These are phyloP conservation scores for Mesocentrotus franciscanus DNA, from an alignment of 53 echinoderm and acorn worm species.

Conservation along the genomic window DNA sequence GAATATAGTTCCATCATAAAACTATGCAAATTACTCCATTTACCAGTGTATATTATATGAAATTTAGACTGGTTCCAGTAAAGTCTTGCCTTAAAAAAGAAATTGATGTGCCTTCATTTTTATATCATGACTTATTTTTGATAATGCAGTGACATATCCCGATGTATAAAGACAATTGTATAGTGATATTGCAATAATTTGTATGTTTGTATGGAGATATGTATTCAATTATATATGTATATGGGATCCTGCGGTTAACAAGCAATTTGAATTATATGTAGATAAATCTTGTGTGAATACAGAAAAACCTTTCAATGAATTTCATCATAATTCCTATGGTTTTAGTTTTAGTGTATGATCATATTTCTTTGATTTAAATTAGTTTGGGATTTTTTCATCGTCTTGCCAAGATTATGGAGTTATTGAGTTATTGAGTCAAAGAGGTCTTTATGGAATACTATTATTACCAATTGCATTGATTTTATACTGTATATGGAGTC, in stretches of 20 bases:
- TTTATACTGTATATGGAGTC: background rate
- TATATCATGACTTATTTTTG: background rate
- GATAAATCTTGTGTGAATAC: background rate
- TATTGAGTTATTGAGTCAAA: background rate
- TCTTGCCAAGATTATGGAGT: constrained; percentile 29
- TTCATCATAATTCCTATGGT: background rate
- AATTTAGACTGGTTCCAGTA: background rate
- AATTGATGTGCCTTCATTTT: constrained; percentile 28
- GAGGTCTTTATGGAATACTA: background rate
- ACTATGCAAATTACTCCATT: constrained; percentile 36
- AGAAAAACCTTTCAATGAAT: background rate
- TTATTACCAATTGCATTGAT: background rate
- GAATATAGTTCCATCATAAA: background rate
- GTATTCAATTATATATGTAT: constrained; percentile 46
- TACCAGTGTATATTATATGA: background rate
- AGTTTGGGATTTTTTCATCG: background rate
- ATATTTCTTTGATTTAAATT: background rate
- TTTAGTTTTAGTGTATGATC: background rate
- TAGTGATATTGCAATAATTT: constrained; percentile 29
- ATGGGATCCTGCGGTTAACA: background rate
- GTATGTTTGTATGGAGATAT: constrained; percentile 14
- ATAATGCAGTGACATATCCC: background rate
- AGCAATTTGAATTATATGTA: background rate
- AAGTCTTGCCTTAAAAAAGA: background rate
- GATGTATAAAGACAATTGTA: background rate